Evolutionary conservation across 53 echinoderm and acorn worm species (phyloP).

Genomic region (Echinometra lucunter): DNA sequence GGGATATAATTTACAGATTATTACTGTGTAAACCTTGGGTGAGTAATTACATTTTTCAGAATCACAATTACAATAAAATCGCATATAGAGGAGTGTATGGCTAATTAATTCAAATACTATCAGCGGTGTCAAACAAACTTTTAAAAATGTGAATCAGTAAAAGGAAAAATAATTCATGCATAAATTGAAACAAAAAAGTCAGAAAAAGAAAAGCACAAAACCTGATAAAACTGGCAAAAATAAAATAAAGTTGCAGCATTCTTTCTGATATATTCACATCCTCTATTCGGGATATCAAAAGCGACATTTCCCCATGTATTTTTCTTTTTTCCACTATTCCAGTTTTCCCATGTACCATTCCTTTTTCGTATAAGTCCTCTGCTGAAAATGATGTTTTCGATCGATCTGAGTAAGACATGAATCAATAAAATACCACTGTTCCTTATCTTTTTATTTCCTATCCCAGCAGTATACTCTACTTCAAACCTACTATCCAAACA

Average conservation of each 20-base stretch:
- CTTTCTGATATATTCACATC: background rate
- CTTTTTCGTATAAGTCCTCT: background rate
- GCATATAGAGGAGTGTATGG: background rate
- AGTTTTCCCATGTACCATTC: background rate
- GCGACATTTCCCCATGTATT: background rate
- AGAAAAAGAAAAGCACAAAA: background rate
- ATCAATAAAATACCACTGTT: constrained; percentile 24
- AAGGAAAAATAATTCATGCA: background rate
- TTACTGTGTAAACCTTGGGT: background rate
- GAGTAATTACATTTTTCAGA: background rate
- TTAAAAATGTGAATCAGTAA: background rate
- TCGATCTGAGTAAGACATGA: background rate
- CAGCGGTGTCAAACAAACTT: background rate
- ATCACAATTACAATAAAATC: background rate
- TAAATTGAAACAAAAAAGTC: background rate
- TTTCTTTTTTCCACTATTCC: background rate
- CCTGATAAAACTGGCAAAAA: background rate
- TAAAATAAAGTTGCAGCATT: background rate
- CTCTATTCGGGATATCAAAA: background rate
- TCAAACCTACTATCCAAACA: constrained; percentile 18
- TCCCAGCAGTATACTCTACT: background rate
- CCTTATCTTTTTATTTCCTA: constrained; percentile 4
- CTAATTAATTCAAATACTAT: background rate
- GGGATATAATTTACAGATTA: background rate
- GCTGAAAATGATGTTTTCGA: constrained; percentile 19